Conservation (phyloP, 2,797 vertebrate species). For the Coluber constrictor region DNA sequence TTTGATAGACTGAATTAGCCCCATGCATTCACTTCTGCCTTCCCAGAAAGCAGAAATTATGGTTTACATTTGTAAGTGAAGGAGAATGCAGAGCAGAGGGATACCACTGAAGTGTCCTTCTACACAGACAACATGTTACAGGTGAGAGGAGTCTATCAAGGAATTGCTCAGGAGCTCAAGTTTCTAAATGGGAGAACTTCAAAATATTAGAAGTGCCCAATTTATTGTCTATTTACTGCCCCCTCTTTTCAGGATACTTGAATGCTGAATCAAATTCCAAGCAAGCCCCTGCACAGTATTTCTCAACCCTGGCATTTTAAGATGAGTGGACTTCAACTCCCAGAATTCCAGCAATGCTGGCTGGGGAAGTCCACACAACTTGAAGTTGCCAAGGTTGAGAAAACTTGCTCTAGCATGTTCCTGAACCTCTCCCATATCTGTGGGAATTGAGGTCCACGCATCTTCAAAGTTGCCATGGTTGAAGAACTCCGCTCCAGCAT, state of each 20-base stretch:
- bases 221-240: neutral
- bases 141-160: neutral
- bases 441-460: neutral
- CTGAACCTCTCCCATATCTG: neutral
- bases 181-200: neutral
- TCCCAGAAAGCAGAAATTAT: neutral
- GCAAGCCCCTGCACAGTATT: neutral
- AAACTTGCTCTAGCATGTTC: neutral
- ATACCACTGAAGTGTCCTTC: no score
- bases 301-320: neutral
- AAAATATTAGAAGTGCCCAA: neutral
- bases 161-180: neutral
- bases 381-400: neutral
- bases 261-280: neutral
- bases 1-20: neutral
- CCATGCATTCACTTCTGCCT: neutral
- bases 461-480: neutral
- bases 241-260: neutral
- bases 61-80: neutral
- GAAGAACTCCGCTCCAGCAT: no score
- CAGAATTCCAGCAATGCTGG: no score
- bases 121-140: neutral
- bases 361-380: no score
- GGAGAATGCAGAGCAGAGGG: neutral
- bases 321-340: no score